Evolutionary conservation across 2,797 vertebrate species (phyloP).

Genomic region (Melanotaenia trifasciata): DNA sequence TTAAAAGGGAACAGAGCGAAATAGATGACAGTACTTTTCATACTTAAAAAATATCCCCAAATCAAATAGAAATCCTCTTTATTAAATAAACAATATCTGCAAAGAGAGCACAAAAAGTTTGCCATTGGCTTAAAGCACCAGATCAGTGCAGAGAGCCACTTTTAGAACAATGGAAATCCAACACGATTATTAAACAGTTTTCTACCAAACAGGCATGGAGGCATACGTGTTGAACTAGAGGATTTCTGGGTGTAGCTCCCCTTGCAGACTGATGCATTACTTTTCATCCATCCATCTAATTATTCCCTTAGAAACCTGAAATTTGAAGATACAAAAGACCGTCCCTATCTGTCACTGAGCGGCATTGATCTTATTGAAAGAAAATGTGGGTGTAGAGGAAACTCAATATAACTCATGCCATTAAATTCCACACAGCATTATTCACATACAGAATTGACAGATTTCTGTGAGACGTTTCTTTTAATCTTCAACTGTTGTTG

Average conservation of each 20-base stretch:
- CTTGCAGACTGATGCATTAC: conserved; percentile 81
- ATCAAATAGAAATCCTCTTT: conserved; percentile 73
- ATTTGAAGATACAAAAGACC: conserved; percentile 88
- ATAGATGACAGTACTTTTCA: conserved; percentile 61
- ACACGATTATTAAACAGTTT: conserved; percentile 84
- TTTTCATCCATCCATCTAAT: conserved; percentile 88
- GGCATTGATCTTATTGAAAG: conserved; percentile 88
- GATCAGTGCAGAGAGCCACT: conserved; percentile 76
- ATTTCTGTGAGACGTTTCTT: conserved; percentile 87
- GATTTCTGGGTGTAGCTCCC: conserved; percentile 81
- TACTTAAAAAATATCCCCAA: conserved; percentile 53
- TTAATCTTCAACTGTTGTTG: conserved; percentile 89
- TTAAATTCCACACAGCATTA: conserved; percentile 87
- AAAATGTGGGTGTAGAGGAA: conserved; percentile 87
- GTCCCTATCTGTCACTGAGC: conserved; percentile 86
- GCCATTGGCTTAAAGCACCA: conserved; percentile 74
- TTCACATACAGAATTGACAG: conserved; percentile 88
- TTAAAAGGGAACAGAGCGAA: conserved; percentile 61
- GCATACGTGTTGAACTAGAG: conserved; percentile 78
- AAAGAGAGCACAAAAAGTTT: conserved; percentile 79
- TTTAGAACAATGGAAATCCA: conserved; percentile 83
- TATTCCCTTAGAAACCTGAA: conserved; percentile 90
- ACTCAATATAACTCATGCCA: conserved; percentile 88
- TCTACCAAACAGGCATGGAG: conserved; percentile 77
- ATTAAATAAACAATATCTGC: conserved; percentile 81